These are phyloP conservation scores for Allobates femoralis DNA, from an alignment of 2,797 vertebrate species.

Conservation along the genomic window DNA sequence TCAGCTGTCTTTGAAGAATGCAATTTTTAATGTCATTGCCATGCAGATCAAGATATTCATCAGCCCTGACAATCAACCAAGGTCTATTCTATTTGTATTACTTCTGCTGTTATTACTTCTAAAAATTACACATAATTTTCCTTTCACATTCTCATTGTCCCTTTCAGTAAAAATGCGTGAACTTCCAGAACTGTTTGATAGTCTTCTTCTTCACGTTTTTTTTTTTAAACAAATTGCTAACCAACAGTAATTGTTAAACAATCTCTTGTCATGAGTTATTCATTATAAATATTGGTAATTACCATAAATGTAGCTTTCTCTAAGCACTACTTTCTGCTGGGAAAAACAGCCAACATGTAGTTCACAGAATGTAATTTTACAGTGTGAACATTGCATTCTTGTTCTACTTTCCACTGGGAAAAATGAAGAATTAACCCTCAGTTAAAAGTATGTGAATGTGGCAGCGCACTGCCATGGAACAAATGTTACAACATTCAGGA, in stretches of 20 bases:
- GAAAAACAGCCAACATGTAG: background rate
- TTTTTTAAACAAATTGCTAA: conserved; percentile 59
- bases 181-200: conserved; percentile 51
- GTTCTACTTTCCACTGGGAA: background rate
- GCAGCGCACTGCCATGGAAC: too few relatives aligned
- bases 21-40: conserved; percentile 61
- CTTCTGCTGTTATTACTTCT: conserved; percentile 60
- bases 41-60: conserved; percentile 61
- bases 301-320: conserved; percentile 52
- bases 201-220: conserved; percentile 48
- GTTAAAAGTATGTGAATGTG: background rate
- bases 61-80: conserved; percentile 59
- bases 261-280: conserved; percentile 61
- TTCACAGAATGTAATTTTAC: conserved; percentile 2
- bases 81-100: conserved; percentile 61
- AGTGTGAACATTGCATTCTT: background rate
- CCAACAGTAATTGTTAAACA: conserved; percentile 58
- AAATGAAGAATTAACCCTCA: background rate
- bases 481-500: too few relatives aligned
- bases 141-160: conserved; percentile 59
- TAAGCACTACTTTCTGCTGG: conserved; percentile 12
- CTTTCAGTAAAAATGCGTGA: conserved; percentile 56
- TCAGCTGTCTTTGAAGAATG: conserved; percentile 60
- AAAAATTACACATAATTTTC: conserved; percentile 60
- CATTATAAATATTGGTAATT: conserved; percentile 58